Evolutionary conservation across 2,888 invertebrate species (phyloP).

Genomic region (Dinocampus coccinellae): DNA sequence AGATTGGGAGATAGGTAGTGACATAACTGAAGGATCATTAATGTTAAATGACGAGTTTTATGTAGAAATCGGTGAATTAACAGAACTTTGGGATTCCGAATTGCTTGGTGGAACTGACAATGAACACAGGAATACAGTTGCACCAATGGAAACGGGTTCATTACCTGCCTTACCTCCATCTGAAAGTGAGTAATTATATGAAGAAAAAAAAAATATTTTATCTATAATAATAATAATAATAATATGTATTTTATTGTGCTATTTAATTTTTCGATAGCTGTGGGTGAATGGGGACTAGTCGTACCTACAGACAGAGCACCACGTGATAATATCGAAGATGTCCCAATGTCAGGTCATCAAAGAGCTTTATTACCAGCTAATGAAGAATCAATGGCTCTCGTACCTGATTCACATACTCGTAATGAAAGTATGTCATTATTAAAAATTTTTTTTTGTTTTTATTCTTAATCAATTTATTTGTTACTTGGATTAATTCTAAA

Average conservation of each 20-base stretch:
- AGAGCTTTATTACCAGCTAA: constrained; percentile 60
- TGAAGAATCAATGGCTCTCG: constrained; percentile 58
- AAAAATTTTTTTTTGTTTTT: neutral
- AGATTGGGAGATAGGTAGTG: constrained; percentile 80
- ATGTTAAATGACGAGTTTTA: constrained; percentile 62
- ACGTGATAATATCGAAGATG: constrained; percentile 55
- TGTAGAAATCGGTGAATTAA: constrained; percentile 50
- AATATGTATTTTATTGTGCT: neutral
- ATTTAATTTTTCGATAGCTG: constrained; percentile 48
- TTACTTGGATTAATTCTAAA: too few species aligned
- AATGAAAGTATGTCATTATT: constrained; percentile 55
- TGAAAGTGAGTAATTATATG: constrained; percentile 37
- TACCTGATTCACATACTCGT: constrained; percentile 58
- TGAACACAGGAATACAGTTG: constrained; percentile 43
- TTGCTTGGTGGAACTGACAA: constrained; percentile 40
- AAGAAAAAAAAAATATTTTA: neutral
- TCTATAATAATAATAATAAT: too few species aligned
- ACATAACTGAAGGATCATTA: constrained; percentile 68
- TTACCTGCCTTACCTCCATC: constrained; percentile 58
- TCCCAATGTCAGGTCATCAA: constrained; percentile 52
- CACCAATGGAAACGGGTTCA: constrained; percentile 51
- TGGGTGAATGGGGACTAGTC: constrained; percentile 57
- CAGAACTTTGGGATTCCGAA: constrained; percentile 51
- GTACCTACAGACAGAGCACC: constrained; percentile 61
- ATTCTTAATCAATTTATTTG: neutral